These are phyloP conservation scores for Mastomys coucha DNA, from an alignment of 2,113 vertebrate species.

Conservation along the genomic window DNA sequence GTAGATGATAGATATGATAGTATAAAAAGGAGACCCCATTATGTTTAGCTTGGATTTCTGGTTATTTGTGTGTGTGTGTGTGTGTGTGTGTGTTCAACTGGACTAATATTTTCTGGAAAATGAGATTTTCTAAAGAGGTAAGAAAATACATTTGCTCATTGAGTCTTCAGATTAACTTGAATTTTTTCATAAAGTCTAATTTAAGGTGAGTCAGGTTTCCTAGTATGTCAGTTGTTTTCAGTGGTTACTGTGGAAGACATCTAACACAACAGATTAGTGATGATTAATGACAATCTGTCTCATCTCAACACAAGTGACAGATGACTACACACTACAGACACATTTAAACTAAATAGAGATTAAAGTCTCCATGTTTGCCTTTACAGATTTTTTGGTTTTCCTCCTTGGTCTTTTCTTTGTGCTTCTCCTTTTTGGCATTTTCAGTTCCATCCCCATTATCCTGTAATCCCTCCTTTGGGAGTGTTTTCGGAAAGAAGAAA, in stretches of 20 bases:
- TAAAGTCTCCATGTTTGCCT: conserved; percentile 77
- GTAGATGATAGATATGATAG: no score
- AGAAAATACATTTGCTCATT: background rate
- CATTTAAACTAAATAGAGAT: background rate
- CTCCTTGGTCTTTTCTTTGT: conserved; percentile 63
- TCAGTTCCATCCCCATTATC: conserved; percentile 3
- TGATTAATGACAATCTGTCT: background rate
- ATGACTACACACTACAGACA: background rate
- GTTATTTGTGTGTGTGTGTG: background rate
- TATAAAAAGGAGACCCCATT: background rate
- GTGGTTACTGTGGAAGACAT: background rate
- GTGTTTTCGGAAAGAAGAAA: conserved; percentile 88
- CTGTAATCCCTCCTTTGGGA: no score
- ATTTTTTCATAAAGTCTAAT: background rate
- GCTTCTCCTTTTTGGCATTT: conserved; percentile 65
- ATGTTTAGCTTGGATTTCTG: conserved; percentile 1
- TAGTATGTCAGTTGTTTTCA: background rate
- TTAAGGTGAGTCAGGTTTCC: background rate
- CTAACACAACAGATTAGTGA: background rate
- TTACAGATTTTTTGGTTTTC: conserved; percentile 81
- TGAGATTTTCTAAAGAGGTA: background rate
- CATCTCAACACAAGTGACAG: background rate
- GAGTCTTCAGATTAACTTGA: background rate
- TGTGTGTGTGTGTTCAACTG: background rate
- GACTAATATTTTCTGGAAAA: background rate